Conservation (phyloP, 2,113 vertebrate species). For the Laticauda laticaudata region DNA sequence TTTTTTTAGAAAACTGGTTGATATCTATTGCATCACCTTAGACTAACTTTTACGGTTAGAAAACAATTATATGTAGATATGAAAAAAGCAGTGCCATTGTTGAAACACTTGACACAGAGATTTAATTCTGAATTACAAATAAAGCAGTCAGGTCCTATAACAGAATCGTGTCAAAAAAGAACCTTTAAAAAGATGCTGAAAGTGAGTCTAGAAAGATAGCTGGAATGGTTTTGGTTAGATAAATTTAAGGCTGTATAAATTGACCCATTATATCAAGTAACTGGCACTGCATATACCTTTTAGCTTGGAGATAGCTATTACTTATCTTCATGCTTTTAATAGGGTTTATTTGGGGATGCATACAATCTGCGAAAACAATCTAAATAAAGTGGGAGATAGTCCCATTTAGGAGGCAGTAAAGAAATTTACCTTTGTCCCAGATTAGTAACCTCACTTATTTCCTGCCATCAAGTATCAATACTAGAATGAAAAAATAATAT, state of each 20-base stretch:
- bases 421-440: not conserved
- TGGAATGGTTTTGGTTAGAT: not conserved
- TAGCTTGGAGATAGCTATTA: not conserved
- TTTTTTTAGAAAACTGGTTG: not conserved
- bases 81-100: not conserved
- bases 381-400: not conserved
- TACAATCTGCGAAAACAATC: not conserved
- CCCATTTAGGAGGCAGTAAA: not conserved
- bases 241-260: not conserved
- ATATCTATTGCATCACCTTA: not conserved
- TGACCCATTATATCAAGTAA: not conserved
- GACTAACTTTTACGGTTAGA: not conserved
- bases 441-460: not conserved
- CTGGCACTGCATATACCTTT: not conserved
- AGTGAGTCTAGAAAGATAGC: not conserved
- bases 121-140: not conserved
- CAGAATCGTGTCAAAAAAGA: not conserved
- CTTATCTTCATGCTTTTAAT: not conserved
- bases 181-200: not conserved
- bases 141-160: not conserved
- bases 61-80: not conserved
- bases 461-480: conserved; percentile 8
- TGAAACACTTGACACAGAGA: not conserved
- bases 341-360: not conserved
- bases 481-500: not conserved